Evolutionary conservation across 2,113 vertebrate genomes (phyloP), one percentile per base, ranked within the genome.

Genomic region (Mormoops blainvillei): DNA sequence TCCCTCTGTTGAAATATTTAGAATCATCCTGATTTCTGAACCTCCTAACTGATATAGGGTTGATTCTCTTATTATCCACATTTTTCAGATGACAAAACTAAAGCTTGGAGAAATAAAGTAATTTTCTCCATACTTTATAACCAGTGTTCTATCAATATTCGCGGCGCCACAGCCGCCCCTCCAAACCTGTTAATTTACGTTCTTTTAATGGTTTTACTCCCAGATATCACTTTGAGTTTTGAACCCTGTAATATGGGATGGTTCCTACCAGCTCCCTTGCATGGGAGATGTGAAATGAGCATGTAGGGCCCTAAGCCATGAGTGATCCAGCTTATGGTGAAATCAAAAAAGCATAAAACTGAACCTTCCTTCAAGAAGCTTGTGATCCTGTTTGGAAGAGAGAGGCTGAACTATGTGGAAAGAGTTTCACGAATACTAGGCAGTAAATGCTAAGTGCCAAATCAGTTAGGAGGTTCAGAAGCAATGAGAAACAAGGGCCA

Each of bases 1-100:
- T 19, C 14, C 54, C 24, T n/a, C 26, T 63, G 18, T 24, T 92
- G 80, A 81, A 93, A n/a, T 70, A 85, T 31, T 80, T 38, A 71
- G 28, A 33, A 10, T 65, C 15, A 58, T 93, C 82, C 83, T 88
- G 58, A 86, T 91, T 77, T 86, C 71, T 61, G 41, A 96, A 80
- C 28, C 28, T 73, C 14, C 74, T 33, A 81, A 65, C 20, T 85
- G 7, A 58, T 24, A 16, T 5, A 70, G 48, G 36, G 87, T 41
- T 33, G 48, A 65, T 41, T 18, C 4, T 80, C 22, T 71, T 84
- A 41, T 61, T 78, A 26, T 12, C 38, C 19, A 76, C 83, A 70
- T 20, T 48, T 92, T 81, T 87, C 68, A 87, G 45, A 65, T 43
- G 19, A 54, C 43, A 70, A 16, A 22, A 63, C 67, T 68, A 41